phyloP scores from a whole-genome alignment of 2,113 vertebrate species.

The Triplophysa tibetana region DNA sequence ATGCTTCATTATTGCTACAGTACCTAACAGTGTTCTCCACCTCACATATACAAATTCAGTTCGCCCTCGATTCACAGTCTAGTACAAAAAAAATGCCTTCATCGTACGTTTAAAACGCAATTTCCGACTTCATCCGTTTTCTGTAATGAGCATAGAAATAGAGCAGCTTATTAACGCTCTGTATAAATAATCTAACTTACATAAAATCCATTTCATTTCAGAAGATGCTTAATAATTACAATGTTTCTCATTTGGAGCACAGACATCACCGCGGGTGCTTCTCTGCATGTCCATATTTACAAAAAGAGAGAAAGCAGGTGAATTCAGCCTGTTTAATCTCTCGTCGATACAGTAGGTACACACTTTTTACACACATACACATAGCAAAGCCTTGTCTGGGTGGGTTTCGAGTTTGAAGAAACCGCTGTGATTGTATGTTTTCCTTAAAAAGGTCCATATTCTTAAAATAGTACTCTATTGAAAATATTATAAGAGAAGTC shows the following conservation, averaged over 20 bases:
- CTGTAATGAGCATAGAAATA: constrained; percentile 49
- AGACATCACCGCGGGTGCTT: constrained; percentile 9
- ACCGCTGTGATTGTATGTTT: constrained; percentile 55
- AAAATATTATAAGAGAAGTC: constrained; percentile 70
- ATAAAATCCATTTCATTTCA: constrained; percentile 42
- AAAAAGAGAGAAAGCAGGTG: constrained; percentile 51
- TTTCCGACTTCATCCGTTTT: constrained; percentile 66
- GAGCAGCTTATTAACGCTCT: constrained; percentile 62
- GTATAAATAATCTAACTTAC: constrained; percentile 67
- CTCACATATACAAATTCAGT: constrained; percentile 58
- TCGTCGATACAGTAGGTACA: constrained; percentile 44
- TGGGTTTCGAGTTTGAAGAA: constrained; percentile 69
- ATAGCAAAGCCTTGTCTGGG: constrained; percentile 92
- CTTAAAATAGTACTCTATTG: constrained; percentile 50
- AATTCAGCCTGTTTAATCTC: constrained; percentile 71
- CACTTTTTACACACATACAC: constrained; percentile 58
- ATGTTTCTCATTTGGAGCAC: constrained; percentile 27
- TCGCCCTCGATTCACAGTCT: constrained; percentile 77
- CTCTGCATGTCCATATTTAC: constrained; percentile 26
- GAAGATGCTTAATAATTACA: constrained; percentile 52
- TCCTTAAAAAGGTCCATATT: constrained; percentile 37
- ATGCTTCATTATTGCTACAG: constrained; percentile 86
- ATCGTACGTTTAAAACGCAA: constrained; percentile 57
- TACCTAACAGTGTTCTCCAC: constrained; percentile 74
- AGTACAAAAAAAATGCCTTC: constrained; percentile 65